These are phyloP conservation scores for Tribolium madens DNA, from an alignment of 1,140 invertebrate genomes.

Conservation along the genomic window DNA sequence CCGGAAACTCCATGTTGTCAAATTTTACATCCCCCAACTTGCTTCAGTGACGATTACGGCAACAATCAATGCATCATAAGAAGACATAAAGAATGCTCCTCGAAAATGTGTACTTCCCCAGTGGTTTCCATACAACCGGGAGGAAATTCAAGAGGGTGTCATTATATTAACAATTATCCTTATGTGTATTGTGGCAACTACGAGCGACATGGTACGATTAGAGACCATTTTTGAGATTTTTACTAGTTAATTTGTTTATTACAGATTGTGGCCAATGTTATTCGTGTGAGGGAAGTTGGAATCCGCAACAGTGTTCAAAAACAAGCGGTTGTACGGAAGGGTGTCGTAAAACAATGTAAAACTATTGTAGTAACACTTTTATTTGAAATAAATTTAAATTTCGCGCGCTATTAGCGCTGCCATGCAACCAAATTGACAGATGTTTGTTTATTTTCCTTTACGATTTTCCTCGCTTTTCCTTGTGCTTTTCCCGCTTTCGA, in stretches of 20 bases:
- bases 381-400: not conserved
- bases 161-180: slow-evolving; percentile 1
- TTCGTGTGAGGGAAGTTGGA: not conserved
- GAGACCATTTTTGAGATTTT: not conserved
- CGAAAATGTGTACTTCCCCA: not conserved
- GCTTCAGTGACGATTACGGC: not conserved
- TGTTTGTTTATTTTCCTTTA: not conserved
- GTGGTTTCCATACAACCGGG: not conserved
- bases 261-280: not conserved
- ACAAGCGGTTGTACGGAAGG: not conserved
- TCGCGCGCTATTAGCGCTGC: not conserved
- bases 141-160: not conserved
- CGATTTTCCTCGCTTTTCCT: not conserved
- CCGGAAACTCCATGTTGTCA: slow-evolving; percentile 5
- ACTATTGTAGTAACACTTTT: too few species aligned
- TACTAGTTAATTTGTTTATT: too few species aligned
- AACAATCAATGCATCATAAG: not conserved
- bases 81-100: slow-evolving; percentile 18
- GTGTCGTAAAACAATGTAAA: too few species aligned
- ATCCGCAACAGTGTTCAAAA: not conserved
- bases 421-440: not conserved
- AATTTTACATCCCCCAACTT: not conserved
- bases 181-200: slow-evolving; percentile 23
- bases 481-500: not conserved
- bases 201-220: not conserved